Conservation (phyloP, 1,140 invertebrate genomes). For the Calephelis nemesis region DNA sequence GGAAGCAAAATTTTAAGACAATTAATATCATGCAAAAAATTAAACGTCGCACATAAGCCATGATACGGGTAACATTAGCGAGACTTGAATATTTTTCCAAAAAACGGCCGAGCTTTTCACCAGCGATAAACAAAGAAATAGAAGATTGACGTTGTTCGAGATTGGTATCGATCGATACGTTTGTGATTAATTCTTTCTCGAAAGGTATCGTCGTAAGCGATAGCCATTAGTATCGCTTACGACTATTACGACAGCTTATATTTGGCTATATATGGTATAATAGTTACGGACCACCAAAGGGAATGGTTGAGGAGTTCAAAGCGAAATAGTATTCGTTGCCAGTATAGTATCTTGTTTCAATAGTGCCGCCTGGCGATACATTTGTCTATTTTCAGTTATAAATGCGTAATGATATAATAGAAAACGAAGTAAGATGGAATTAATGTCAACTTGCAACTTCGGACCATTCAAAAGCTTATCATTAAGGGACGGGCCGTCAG, state of each 20-base stretch:
- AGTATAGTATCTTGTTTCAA: neutral
- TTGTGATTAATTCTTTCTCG: neutral
- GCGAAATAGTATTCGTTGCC: constrained; percentile 1
- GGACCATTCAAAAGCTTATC: neutral
- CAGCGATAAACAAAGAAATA: neutral
- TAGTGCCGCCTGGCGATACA: neutral
- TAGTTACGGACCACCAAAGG: too few relatives aligned
- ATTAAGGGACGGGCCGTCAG: neutral
- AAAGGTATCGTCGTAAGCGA: neutral
- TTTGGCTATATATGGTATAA: too few relatives aligned
- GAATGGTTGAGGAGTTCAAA: too few relatives aligned
- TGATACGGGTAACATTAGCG: neutral
- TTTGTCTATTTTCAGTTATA: neutral
- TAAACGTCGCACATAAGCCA: neutral
- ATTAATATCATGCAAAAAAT: neutral
- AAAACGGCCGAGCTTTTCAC: neutral
- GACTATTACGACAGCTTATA: too few relatives aligned
- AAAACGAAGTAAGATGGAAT: neutral
- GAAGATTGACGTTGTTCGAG: neutral
- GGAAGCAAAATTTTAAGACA: neutral
- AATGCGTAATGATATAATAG: neutral
- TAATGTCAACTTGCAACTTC: neutral
- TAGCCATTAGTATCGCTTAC: too few relatives aligned
- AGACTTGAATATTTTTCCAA: neutral
- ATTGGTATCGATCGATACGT: neutral